These are phyloP conservation scores for Uloborus diversus DNA, from an alignment of 1,140 invertebrate genomes.

Conservation along the genomic window DNA sequence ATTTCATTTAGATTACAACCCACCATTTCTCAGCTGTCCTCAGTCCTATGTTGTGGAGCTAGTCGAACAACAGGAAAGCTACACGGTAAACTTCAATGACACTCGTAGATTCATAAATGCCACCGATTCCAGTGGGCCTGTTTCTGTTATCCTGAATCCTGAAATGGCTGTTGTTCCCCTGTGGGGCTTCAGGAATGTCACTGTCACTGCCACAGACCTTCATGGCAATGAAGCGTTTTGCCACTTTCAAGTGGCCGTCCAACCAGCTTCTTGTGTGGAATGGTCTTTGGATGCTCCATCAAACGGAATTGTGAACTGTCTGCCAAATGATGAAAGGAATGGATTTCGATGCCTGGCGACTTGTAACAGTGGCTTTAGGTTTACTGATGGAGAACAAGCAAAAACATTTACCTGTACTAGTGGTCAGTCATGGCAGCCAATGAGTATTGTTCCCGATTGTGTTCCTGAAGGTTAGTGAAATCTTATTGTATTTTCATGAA, in stretches of 20 bases:
- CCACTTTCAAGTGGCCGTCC: slow-evolving; percentile 87
- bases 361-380: slow-evolving; percentile 88
- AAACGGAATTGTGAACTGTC: slow-evolving; percentile 87
- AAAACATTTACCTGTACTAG: slow-evolving; percentile 87
- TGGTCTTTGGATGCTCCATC: slow-evolving; percentile 90
- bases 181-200: slow-evolving; percentile 93
- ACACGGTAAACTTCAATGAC: slow-evolving; percentile 92
- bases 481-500: not conserved
- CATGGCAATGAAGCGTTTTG: slow-evolving; percentile 90
- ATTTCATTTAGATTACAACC: slow-evolving; percentile 91
- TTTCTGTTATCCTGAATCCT: slow-evolving; percentile 80
- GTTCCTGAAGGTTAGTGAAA: slow-evolving; percentile 81
- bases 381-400: slow-evolving; percentile 86
- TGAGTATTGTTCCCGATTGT: slow-evolving; percentile 89
- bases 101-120: slow-evolving; percentile 85
- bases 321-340: slow-evolving; percentile 73
- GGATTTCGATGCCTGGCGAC: slow-evolving; percentile 89
- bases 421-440: slow-evolving; percentile 79
- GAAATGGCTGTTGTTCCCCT: slow-evolving; percentile 87
- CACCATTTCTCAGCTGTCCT: slow-evolving; percentile 91
- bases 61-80: slow-evolving; percentile 87
- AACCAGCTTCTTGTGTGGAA: slow-evolving; percentile 92
- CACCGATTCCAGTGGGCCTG: slow-evolving; percentile 88
- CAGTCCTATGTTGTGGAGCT: slow-evolving; percentile 95
- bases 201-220: slow-evolving; percentile 87